Percentiles rank a stretch among this genome's conserved stretches.
phyloP scores from a whole-genome alignment of 30 jellyfish, hydroid and myxozoan genomes.

The Hydra vulgaris region DNA sequence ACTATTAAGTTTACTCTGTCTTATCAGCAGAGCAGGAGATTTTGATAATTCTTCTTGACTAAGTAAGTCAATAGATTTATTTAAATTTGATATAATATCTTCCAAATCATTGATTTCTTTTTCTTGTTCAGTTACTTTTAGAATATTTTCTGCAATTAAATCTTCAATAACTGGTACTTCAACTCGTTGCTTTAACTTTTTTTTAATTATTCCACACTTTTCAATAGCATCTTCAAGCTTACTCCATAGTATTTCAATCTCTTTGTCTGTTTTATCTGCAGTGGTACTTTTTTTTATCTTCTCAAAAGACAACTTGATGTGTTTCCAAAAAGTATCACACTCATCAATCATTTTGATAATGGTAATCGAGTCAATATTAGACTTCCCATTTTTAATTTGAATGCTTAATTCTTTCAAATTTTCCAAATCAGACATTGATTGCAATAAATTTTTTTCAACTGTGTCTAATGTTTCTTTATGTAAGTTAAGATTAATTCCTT shows the following conservation, averaged over 20 bases:
- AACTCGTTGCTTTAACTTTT: constrained; percentile 40
- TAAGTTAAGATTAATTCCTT: constrained; percentile 61
- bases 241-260: constrained; percentile 77
- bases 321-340: constrained; percentile 72
- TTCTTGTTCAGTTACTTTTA: constrained; percentile 51
- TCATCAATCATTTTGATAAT: constrained; percentile 67
- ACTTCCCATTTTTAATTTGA: constrained; percentile 61
- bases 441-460: constrained; percentile 67
- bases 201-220: constrained; percentile 38
- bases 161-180: constrained; percentile 82
- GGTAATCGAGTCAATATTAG: constrained; percentile 73
- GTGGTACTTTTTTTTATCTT: constrained; percentile 79
- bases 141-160: constrained; percentile 53
- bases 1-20: constrained; percentile 57
- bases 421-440: constrained; percentile 57
- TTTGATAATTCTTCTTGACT: constrained; percentile 66
- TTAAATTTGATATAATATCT: constrained; percentile 49
- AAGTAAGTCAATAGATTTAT: constrained; percentile 37
- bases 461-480: constrained; percentile 81
- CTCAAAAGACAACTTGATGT: constrained; percentile 48
- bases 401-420: constrained; percentile 66
- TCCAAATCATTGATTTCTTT: constrained; percentile 30
- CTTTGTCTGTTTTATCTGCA: constrained; percentile 71
- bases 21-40: constrained; percentile 35
- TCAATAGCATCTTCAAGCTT: constrained; percentile 52